A percentile compares a stretch with the other conserved stretches of the same genome.
These are phyloP conservation scores for Copidosoma floridanum DNA, from an alignment of 1,140 invertebrate genomes.

Conservation along the genomic window DNA sequence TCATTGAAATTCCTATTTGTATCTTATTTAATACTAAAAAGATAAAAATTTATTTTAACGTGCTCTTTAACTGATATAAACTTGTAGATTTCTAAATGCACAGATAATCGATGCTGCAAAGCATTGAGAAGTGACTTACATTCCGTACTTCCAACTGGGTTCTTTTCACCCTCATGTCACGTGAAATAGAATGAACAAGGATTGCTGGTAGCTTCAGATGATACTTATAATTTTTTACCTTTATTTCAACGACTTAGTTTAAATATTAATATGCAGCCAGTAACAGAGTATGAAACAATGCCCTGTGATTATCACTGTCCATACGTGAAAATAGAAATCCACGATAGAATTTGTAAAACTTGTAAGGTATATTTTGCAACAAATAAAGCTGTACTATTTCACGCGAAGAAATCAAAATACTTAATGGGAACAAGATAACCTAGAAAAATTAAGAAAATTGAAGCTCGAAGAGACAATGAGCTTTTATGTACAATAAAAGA, in stretches of 20 bases:
- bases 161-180: neutral
- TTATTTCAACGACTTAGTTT: constrained; percentile 1
- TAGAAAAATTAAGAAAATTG: neutral
- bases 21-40: neutral
- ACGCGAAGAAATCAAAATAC: neutral
- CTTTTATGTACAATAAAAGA: constrained; percentile 1
- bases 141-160: neutral
- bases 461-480: neutral
- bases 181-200: neutral
- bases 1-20: no score
- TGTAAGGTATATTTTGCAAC: constrained; percentile 14
- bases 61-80: no score
- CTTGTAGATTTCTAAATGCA: no score
- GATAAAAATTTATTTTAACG: neutral
- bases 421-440: neutral
- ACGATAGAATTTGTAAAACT: constrained; percentile 1
- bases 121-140: neutral
- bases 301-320: constrained; percentile 13
- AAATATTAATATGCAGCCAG: neutral
- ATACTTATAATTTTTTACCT: neutral
- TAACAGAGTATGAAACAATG: constrained; percentile 1
- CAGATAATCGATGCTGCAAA: neutral
- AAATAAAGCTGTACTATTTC: neutral
- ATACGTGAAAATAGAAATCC: neutral
- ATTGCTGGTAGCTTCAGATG: neutral